Conservation (phyloP, 2,113 vertebrate genomes). For the Chinchilla lanigera region DNA sequence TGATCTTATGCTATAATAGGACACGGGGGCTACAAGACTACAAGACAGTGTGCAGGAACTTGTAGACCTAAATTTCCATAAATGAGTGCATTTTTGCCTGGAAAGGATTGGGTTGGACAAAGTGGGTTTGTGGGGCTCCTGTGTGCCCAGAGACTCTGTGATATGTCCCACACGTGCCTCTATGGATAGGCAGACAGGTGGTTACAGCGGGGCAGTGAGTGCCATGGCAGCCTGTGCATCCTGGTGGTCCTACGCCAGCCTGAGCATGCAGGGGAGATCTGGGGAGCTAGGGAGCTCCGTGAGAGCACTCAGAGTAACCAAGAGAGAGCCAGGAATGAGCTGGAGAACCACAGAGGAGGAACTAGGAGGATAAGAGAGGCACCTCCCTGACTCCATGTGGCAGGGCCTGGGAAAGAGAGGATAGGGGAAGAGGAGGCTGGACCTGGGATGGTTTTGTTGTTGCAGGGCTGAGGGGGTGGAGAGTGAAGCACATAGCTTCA, state of each 20-base stretch:
- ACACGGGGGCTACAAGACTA: neutral
- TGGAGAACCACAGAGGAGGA: neutral
- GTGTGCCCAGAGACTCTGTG: neutral
- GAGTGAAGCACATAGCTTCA: neutral
- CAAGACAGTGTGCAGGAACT: neutral
- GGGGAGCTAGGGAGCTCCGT: rapidly evolving
- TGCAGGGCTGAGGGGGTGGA: neutral
- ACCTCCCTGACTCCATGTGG: too few relatives aligned
- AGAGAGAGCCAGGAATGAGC: neutral
- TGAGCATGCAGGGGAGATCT: neutral
- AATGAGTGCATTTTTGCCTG: neutral
- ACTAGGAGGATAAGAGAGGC: neutral
- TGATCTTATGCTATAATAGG: neutral
- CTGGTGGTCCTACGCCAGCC: neutral
- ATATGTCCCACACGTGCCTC: neutral
- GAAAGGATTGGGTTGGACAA: neutral
- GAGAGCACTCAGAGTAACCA: neutral
- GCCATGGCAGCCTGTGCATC: neutral
- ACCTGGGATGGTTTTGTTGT: rapidly evolving
- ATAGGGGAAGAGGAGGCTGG: neutral
- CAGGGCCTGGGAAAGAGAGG: neutral
- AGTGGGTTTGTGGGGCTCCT: neutral
- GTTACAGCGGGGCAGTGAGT: neutral
- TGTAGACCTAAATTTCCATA: neutral
- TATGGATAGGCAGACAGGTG: neutral